Evolutionary conservation across 2,797 vertebrate species (phyloP), one percentile per base, ranked within the genome.

Genomic region (Brachyrhaphis roseni): DNA sequence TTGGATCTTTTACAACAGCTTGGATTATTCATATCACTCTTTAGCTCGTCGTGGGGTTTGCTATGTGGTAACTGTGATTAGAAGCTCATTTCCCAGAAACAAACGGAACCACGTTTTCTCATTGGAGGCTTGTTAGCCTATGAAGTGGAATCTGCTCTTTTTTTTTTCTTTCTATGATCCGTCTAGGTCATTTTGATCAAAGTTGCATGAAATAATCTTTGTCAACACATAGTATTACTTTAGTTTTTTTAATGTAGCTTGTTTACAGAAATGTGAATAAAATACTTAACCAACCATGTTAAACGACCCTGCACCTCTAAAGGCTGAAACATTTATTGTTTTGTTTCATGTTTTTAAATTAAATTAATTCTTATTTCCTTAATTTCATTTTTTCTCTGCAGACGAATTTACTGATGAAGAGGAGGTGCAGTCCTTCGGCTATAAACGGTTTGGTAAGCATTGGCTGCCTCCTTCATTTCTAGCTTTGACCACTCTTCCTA

Each of bases 371-470:
- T 68, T 11, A 20, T 72, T 53, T 36, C 0, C 28, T 87, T 43
- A 18, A 8, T 85, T 75, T 90, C 55, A 84, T 88, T 16, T 18
- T 82, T 82, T 59, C 87, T 80, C 51, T 92, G 4, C 90, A 99
- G 98, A 99, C 97, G 98, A 99, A 90, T 99, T 97, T 86, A 95
- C 95, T 74, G 98, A 99, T 94, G 98, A 99, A 91, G 98, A 99
- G 94, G 98, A 99, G 95, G 98, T 99, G 83, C 98, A 99, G 92
- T 99, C 98, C 95, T 99, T 99, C 78, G 98, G 98, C 85, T 99
- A 99, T 91, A 99, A 99, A 95, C 96, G 98, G 90, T 99, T 99
- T 94, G 98, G 98, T 99, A 92, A 99, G 98, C 98, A 86, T 71
- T 51, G 71, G 39, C 41, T 57, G 28, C 82, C 78, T 70, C 80